phyloP scores from a whole-genome alignment of 2,113 vertebrate genomes.

The Menidia beryllina region DNA sequence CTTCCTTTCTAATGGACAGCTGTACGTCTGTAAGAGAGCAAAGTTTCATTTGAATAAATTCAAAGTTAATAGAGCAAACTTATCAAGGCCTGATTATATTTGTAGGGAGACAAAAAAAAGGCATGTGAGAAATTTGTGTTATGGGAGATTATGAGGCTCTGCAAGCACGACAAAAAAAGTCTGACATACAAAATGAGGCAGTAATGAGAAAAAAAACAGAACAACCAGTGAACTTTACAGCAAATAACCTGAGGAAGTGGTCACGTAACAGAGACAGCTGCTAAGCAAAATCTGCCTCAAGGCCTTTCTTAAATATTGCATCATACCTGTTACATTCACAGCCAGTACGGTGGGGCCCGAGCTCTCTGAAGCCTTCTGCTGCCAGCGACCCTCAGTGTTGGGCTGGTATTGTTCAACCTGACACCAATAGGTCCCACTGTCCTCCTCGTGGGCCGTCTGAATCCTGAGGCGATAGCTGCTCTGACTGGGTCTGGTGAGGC shows the following conservation, averaged over 20 bases:
- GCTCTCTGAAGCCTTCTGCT: conserved; percentile 48
- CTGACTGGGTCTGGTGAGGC: conserved; percentile 58
- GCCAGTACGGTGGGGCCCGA: conserved; percentile 52
- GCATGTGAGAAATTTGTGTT: not conserved
- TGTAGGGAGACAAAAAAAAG: not conserved
- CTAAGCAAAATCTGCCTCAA: no score
- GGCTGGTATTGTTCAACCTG: conserved; percentile 71
- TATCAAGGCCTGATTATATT: not conserved
- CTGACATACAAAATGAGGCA: not conserved
- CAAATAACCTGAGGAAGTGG: conserved; percentile 1
- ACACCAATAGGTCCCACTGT: conserved; percentile 74
- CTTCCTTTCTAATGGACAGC: conserved; percentile 47
- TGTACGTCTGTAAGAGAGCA: conserved; percentile 55
- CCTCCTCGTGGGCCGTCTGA: conserved; percentile 41
- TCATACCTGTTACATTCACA: conserved; percentile 69
- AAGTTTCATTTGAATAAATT: not conserved
- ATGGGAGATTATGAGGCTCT: not conserved
- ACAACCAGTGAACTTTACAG: not conserved
- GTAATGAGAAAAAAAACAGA: not conserved
- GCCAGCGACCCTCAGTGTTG: conserved; percentile 53
- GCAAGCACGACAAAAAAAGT: not conserved
- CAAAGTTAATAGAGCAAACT: no score
- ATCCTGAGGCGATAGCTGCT: conserved; percentile 62
- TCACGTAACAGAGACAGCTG: not conserved
- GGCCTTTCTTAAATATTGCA: not conserved